Percentiles rank a stretch among this genome's conserved stretches.
These are phyloP conservation scores for Abscondita cerata DNA, from an alignment of 2,888 invertebrate genomes.

Conservation along the genomic window DNA sequence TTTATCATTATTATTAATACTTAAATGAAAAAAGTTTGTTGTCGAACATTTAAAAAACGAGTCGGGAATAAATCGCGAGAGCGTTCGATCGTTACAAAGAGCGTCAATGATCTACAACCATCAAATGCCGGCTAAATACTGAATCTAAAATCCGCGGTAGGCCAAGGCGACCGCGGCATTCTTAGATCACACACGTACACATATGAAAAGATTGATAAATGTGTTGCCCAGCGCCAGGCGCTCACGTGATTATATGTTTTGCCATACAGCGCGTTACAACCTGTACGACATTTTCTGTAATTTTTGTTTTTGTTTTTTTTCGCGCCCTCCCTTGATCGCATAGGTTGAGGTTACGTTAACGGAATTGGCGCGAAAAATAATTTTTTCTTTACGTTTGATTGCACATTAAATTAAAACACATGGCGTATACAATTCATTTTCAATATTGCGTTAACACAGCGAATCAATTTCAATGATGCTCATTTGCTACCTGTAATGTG, in stretches of 20 bases:
- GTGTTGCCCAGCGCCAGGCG: constrained; percentile 34
- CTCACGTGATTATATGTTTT: constrained; percentile 19
- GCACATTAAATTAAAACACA: too few species aligned
- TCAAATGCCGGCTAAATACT: constrained; percentile 33
- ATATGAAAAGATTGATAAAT: constrained; percentile 31
- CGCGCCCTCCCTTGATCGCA: too few species aligned
- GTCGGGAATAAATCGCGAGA: constrained; percentile 5
- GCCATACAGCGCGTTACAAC: constrained; percentile 9
- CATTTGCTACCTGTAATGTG: constrained; percentile 12
- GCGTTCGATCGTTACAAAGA: background rate
- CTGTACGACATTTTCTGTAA: too few species aligned
- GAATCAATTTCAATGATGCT: background rate
- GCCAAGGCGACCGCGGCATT: constrained; percentile 33
- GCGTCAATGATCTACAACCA: constrained; percentile 25
- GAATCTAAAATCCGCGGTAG: constrained; percentile 31
- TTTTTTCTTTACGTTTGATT: too few species aligned
- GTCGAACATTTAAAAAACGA: constrained; percentile 1
- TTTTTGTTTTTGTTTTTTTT: too few species aligned
- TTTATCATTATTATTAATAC: too few species aligned
- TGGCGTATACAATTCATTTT: constrained; percentile 21
- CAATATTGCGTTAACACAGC: too few species aligned
- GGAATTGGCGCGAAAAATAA: too few species aligned
- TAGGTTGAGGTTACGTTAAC: too few species aligned
- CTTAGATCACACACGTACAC: constrained; percentile 33
- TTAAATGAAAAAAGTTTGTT: too few species aligned